A percentile compares a stretch with the other conserved stretches of the same genome.
Evolutionary conservation across 1,140 invertebrate genomes (phyloP).

Genomic region (Drosophila parabipectinata): DNA sequence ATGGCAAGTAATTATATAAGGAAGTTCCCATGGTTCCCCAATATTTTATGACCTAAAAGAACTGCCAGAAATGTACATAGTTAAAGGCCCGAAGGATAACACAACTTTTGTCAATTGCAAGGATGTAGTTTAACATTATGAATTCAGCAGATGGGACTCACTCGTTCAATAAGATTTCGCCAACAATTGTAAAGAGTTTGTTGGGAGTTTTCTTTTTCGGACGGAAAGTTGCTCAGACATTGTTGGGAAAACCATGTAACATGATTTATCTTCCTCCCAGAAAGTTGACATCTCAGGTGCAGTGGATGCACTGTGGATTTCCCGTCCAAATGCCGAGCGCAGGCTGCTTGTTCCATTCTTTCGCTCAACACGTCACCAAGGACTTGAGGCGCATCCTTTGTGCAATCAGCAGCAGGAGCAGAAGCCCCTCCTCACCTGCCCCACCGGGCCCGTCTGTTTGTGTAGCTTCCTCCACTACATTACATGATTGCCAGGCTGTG

Average conservation of each 20-base stretch:
- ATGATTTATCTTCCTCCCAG: constrained; percentile 28
- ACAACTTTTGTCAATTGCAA: background rate
- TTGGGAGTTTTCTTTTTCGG: constrained; percentile 3
- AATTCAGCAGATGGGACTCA: constrained; percentile 1
- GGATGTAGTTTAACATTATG: background rate
- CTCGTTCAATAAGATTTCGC: constrained; percentile 12
- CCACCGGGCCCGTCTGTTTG: constrained; percentile 22
- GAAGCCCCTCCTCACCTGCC: constrained; percentile 2
- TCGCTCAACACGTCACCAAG: constrained; percentile 76
- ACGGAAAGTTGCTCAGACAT: constrained; percentile 20
- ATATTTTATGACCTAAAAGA: no score
- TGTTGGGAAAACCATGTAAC: constrained; percentile 11
- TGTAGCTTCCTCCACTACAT: constrained; percentile 54
- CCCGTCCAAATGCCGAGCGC: constrained; percentile 43
- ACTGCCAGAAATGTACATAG: background rate
- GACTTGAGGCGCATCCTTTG: constrained; percentile 75
- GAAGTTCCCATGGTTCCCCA: background rate
- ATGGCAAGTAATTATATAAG: background rate
- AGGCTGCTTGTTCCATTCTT: constrained; percentile 61
- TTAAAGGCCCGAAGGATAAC: background rate
- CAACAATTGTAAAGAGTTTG: constrained; percentile 10
- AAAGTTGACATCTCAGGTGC: constrained; percentile 47
- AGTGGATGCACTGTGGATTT: constrained; percentile 13
- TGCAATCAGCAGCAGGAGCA: constrained; percentile 71
- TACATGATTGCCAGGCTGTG: constrained; percentile 42